These are phyloP conservation scores for Patiria miniata DNA, from an alignment of 35 echinoderm and acorn worm genomes.

Conservation along the genomic window DNA sequence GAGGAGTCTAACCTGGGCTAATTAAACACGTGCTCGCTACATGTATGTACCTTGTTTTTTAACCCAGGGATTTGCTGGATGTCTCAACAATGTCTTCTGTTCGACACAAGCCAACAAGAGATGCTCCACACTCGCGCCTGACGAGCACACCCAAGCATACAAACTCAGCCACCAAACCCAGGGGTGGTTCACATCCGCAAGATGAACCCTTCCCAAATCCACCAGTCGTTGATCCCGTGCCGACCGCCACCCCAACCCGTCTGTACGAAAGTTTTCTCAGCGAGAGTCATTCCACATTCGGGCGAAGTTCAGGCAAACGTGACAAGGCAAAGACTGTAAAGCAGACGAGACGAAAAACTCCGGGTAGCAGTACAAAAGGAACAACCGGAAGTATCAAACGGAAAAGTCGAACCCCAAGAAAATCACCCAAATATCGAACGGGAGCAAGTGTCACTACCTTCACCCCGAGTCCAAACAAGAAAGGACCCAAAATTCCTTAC, in stretches of 20 bases:
- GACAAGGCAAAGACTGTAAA: not conserved
- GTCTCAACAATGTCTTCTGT: not conserved
- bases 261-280: slow-evolving; percentile 22
- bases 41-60: not conserved
- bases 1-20: too few relatives aligned
- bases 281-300: slow-evolving; percentile 1
- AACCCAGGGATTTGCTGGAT: not conserved
- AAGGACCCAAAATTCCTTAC: not conserved
- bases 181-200: not conserved
- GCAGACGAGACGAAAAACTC: not conserved
- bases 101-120: not conserved
- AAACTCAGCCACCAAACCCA: not conserved
- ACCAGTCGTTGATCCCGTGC: not conserved
- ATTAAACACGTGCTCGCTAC: too few relatives aligned
- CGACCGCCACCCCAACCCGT: not conserved
- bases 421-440: not conserved
- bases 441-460: not conserved
- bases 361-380: not conserved
- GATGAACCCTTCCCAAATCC: not conserved
- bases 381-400: not conserved
- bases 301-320: not conserved
- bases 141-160: not conserved
- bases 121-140: not conserved
- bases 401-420: not conserved
- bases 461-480: not conserved